These are phyloP conservation scores for Gnathonemus echidnorhynchus DNA, from an alignment of 2,113 vertebrate species.

Conservation along the genomic window DNA sequence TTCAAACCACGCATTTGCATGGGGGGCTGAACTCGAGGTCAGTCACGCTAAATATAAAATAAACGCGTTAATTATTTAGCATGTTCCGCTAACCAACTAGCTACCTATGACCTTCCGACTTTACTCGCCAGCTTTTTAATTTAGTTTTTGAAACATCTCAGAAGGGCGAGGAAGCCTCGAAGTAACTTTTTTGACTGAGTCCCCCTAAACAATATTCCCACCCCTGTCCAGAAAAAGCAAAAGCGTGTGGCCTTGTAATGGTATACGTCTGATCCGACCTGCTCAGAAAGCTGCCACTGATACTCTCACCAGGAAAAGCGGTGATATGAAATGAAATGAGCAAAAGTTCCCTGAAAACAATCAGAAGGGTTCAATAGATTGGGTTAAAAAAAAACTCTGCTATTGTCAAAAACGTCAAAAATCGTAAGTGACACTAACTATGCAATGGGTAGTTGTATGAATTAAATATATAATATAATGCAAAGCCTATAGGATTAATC, in stretches of 20 bases:
- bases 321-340: neutral
- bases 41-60: neutral
- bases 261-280: neutral
- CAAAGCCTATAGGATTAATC: neutral
- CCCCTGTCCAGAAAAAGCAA: neutral
- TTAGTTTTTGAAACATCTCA: neutral
- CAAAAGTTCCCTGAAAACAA: neutral
- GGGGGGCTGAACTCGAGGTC: neutral
- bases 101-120: neutral
- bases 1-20: neutral
- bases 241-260: neutral
- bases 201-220: neutral
- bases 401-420: neutral
- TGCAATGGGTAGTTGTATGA: neutral
- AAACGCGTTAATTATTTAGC: neutral
- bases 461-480: neutral
- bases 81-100: neutral
- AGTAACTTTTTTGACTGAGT: neutral
- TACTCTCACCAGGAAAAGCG: neutral
- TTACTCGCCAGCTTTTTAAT: neutral
- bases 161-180: neutral
- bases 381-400: neutral
- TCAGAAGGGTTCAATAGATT: neutral
- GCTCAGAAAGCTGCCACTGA: neutral
- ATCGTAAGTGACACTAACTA: neutral